Evolutionary conservation across 2,888 invertebrate genomes (phyloP), one percentile per base, ranked within the genome.

Genomic region (Dicranocentrus wangi): DNA sequence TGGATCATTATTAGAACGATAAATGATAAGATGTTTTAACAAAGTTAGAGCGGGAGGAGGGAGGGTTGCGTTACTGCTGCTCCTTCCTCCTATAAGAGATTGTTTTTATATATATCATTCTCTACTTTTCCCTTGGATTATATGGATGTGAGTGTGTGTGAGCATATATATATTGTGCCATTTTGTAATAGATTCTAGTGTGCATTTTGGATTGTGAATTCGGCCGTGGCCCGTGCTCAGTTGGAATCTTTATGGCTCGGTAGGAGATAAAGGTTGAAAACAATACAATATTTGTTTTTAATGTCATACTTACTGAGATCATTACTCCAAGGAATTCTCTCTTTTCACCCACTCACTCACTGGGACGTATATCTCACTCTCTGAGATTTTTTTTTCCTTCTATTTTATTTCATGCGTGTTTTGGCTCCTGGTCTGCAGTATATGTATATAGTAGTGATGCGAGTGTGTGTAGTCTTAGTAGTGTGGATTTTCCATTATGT

Each of bases 281-380:
- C 72, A 72, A 72, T 72, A 51, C 32, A 72, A 63, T 72, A 72
- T 61, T 72, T 73, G 73, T 73, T 73, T 72, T 73, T 65, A 73
- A 63, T 65, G 65, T 65, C 73, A 65, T 65, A 65, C 73, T 73
- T 65, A 65, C 63, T 73, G 73, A 28, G 72, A 72, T 43, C 53
- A 71, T 60, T 60, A 71, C 47, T 28, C 21, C 23, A 53, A 53
- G 32, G 15, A 55, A 53, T 53, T 69, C 47, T n/a, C 23, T 19
- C 25, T 53, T 27, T 8, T 66, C 66, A 25, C 43, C 47, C 43
- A 47, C 66, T 21, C 66, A 66, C 17, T 27, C 61, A 5, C 61
- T 51, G 53, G 23, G 25, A 58, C 17, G 13, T 21, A 55, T n/a
- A 51, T 43, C 43, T 1, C 43, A n/a, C 13, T 43, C 43, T 43